Evolutionary conservation across 2,888 invertebrate species (phyloP).

Genomic region (Odontothrips loti): DNA sequence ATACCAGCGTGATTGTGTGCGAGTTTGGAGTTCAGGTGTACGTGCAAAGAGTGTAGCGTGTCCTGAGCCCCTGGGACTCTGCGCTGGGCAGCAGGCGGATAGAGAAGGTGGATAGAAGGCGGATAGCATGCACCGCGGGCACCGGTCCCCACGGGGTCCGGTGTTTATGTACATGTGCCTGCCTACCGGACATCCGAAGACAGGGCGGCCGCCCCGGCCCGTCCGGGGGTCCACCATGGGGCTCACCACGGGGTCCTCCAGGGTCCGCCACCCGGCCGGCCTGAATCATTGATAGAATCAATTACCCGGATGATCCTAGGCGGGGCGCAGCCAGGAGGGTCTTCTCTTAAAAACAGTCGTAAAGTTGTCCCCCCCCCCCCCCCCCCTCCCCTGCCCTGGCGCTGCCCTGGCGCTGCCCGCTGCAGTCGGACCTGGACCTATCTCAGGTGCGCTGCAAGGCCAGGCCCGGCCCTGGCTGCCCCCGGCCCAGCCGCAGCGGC

Average conservation of each 20-base stretch:
- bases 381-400: background rate
- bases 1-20: too few relatives aligned
- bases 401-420: background rate
- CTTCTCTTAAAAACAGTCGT: slow-evolving; percentile 20
- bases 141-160: too few relatives aligned
- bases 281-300: slow-evolving; percentile 12
- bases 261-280: background rate
- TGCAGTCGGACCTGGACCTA: background rate
- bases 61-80: too few relatives aligned
- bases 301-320: slow-evolving; percentile 12
- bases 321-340: background rate
- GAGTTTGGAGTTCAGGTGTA: too few relatives aligned
- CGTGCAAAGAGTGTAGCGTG: too few relatives aligned
- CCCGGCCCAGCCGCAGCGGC: too few relatives aligned
- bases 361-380: background rate
- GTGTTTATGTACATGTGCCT: slow-evolving; percentile 6
- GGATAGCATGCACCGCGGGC: background rate
- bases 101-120: background rate
- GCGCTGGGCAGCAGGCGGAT: too few relatives aligned
- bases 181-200: slow-evolving; percentile 1
- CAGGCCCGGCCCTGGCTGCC: too few relatives aligned
- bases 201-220: background rate
- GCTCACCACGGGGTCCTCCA: too few relatives aligned
- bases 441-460: background rate
- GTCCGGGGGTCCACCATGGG: too few relatives aligned